Conservation (phyloP, 1,140 invertebrate genomes). For the Caenorhabditis elegans region DNA sequence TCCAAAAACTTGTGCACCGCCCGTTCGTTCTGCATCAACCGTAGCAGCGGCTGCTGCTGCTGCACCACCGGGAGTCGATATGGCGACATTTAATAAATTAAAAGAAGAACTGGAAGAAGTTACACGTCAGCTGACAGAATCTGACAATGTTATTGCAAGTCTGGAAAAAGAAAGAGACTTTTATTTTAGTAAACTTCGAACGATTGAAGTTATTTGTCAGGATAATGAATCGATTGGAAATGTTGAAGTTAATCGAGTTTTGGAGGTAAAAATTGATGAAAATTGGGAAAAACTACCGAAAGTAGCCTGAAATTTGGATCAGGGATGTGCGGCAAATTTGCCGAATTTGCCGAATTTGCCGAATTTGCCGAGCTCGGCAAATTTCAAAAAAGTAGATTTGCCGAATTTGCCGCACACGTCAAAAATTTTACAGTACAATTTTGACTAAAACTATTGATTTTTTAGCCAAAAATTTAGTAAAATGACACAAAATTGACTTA, state of each 20-base stretch:
- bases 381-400: too few species aligned
- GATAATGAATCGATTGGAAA: conserved; percentile 77
- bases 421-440: too few species aligned
- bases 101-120: conserved; percentile 24
- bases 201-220: conserved; percentile 85
- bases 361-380: too few species aligned
- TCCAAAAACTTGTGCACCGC: too few species aligned
- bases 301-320: too few species aligned
- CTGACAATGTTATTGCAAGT: conserved; percentile 27
- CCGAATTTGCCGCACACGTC: too few species aligned
- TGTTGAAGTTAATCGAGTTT: conserved; percentile 80
- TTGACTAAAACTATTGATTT: too few species aligned
- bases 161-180: conserved; percentile 82
- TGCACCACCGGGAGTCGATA: conserved; percentile 11
- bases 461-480: too few species aligned
- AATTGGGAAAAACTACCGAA: too few species aligned
- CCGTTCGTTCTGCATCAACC: neutral
- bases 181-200: conserved; percentile 95
- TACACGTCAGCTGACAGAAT: neutral
- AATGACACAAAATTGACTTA: too few species aligned
- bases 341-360: too few species aligned
- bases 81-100: conserved; percentile 16
- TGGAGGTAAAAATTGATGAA: conserved; percentile 74
- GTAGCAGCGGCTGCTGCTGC: neutral
- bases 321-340: too few species aligned